Evolutionary conservation across 2,113 vertebrate species (phyloP), one percentile per base, ranked within the genome.

Genomic region (Rissa tridactyla): DNA sequence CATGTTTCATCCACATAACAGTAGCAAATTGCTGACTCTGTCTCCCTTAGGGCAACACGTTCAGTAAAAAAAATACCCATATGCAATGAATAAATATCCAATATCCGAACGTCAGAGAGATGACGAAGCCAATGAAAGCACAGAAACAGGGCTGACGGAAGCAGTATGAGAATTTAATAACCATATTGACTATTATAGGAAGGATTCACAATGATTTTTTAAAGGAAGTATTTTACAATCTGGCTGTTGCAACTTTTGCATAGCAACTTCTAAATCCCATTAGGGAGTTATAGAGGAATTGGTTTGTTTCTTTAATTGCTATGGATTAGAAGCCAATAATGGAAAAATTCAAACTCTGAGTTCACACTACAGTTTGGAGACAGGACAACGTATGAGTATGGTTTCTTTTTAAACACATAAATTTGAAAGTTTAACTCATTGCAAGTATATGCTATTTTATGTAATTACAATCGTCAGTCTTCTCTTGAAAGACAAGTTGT

Each of bases 241-340:
- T 80, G 38, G 36, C 55, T 92, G n/a, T 38, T 94, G 32, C 4
- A 4, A 83, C 42, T 86, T 83, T 34, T 47, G 18, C 79, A 36
- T 10, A 7, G 61, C 68, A 85, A 69, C 32, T 80, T 77, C 27
- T 87, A 91, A 86, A 94, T 82, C 38, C 22, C 58, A 17, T 66
- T 91, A 91, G 46, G 25, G 61, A 82, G 20, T 65, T 85, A 51
- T 0, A 87, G 23, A 92, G n/a, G 11, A 85, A 81, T 78, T 58
- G 51, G 12, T 85, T 89, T 49, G 42, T 76, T 93, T 92, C 51
- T 88, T 88, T 94, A 95, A 96, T 94, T 90, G 38, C 58, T 62
- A 47, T 55, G 62, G 81, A 79, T 90, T 95, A 95, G 58, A 92
- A 95, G 29, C 38, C 42, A 92, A 51, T 69, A 82, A 82, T 5